These are phyloP conservation scores for Eciton burchellii DNA, from an alignment of 1,140 invertebrate genomes.

Conservation along the genomic window DNA sequence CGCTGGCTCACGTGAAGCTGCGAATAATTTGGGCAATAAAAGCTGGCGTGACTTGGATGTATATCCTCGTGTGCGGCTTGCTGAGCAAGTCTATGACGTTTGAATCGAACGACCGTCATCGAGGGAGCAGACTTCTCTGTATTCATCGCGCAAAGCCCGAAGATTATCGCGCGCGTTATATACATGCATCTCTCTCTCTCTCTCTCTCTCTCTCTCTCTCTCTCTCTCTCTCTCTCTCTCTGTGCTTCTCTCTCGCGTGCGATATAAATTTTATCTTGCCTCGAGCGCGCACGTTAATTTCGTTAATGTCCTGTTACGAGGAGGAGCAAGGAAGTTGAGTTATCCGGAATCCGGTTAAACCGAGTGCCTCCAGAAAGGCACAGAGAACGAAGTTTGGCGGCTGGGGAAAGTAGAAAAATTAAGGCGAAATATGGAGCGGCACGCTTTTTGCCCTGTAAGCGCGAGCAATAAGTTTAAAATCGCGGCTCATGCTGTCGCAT, in stretches of 20 bases:
- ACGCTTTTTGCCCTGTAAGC: constrained; percentile 11
- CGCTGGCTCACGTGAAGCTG: background rate
- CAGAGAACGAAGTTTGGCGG: constrained; percentile 57
- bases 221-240: no score
- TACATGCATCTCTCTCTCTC: no score
- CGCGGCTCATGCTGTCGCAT: background rate
- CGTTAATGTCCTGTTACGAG: constrained; percentile 62
- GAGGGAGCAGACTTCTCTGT: background rate
- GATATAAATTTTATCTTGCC: constrained; percentile 69
- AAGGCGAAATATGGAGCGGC: constrained; percentile 49
- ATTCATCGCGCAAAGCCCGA: constrained; percentile 37
- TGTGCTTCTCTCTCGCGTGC: constrained; percentile 34
- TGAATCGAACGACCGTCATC: no score
- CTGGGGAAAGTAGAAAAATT: constrained; percentile 52
- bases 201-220: no score
- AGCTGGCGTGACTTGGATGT: no score
- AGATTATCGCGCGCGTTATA: constrained; percentile 39
- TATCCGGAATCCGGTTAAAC: constrained; percentile 58
- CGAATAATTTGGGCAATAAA: background rate
- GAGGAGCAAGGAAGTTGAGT: constrained; percentile 57
- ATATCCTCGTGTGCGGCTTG: background rate
- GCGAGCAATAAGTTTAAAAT: constrained; percentile 26
- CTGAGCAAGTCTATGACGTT: no score
- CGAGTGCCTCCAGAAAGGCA: constrained; percentile 57
- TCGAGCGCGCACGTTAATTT: constrained; percentile 66